Conservation (phyloP, 2,888 invertebrate species). For the Tetheella fluctuosa region DNA sequence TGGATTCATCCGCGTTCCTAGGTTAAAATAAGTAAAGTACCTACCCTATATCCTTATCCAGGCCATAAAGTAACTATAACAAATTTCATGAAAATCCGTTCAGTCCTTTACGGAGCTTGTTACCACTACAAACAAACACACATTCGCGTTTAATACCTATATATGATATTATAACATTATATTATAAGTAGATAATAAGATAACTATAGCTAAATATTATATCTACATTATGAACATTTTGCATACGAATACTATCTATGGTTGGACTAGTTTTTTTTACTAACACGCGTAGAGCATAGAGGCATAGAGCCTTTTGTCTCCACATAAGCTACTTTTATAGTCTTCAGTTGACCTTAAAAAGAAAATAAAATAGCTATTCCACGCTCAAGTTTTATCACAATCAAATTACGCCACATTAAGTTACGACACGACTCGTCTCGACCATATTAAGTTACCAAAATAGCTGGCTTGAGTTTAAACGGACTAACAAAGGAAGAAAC, state of each 20-base stretch:
- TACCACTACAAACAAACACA: too few species aligned
- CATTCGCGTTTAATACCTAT: too few species aligned
- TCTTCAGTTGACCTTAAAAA: slow-evolving; percentile 43
- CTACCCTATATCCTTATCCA: too few species aligned
- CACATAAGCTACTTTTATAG: slow-evolving; percentile 45
- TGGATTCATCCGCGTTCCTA: too few species aligned
- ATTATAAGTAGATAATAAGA: too few species aligned
- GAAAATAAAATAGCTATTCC: slow-evolving; percentile 44
- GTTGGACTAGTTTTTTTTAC: background rate
- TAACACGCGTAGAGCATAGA: slow-evolving; percentile 22
- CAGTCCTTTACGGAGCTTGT: too few species aligned
- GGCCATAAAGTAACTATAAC: too few species aligned
- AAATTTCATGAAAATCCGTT: too few species aligned
- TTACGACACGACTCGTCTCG: slow-evolving; percentile 58
- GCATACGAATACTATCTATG: background rate
- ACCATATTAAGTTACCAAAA: slow-evolving; percentile 71
- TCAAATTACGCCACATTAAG: slow-evolving; percentile 69
- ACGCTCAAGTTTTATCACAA: slow-evolving; percentile 57
- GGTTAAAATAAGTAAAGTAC: too few species aligned
- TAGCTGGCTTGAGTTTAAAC: slow-evolving; percentile 70
- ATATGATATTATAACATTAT: too few species aligned
- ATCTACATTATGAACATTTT: too few species aligned
- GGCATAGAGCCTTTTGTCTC: slow-evolving; percentile 29
- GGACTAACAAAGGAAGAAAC: slow-evolving; percentile 76
- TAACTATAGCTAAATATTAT: background rate